Base-by-base conservation (phyloP, 2,888 invertebrate genomes). In the Nomada ferruginata region DNA sequence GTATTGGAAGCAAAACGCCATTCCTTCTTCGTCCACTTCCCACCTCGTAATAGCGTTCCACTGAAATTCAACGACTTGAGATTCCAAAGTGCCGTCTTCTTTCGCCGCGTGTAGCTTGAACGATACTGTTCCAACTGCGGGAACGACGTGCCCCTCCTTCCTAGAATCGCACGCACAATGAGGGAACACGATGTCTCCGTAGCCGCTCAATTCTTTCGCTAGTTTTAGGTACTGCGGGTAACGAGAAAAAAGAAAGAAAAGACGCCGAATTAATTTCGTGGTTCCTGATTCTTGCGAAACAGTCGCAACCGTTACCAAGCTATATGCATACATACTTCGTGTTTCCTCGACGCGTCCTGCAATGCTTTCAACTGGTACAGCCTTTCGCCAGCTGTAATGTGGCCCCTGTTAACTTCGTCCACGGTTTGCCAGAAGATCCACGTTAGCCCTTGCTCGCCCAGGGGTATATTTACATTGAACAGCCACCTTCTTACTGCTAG, bases 361-460 rank as follows among this genome's bases (percentile, higher is more conserved):
- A 99, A 95, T 50, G 99, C 98, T 95, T 99, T 99, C 83, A 99
- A 95, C 94, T 99, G 99, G 94, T 99, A 99, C 26, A 99, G 95
- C 63, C 98, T 96, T 88, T 98, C 97, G 71, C 97, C 98, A 18
- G 99, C 97, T 83, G 96, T 96, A 89, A 99, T 97, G 92, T 97
- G 97, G 79, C 98, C 98, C 89, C 98, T 96, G 94, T 98, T 98
- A 79, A 99, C 98, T 94, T 98, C 98, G 92, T 99, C 98, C 15
- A 99, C 97, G 0, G 98, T 97, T 96, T 98, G 97, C 96, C 97
- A 97, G 94, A 98, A 98, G 90, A 98, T 96, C 94, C 97, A 98
- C 29, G 97, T 97, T 10, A 97, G 95, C 13, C 97, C 97, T 91
- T 96, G 96, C 75, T 96, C 94, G 88, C 96, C 96, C 11, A 97